Evolutionary conservation across 1,140 invertebrate genomes (phyloP).

Genomic region (Papilio machaon): DNA sequence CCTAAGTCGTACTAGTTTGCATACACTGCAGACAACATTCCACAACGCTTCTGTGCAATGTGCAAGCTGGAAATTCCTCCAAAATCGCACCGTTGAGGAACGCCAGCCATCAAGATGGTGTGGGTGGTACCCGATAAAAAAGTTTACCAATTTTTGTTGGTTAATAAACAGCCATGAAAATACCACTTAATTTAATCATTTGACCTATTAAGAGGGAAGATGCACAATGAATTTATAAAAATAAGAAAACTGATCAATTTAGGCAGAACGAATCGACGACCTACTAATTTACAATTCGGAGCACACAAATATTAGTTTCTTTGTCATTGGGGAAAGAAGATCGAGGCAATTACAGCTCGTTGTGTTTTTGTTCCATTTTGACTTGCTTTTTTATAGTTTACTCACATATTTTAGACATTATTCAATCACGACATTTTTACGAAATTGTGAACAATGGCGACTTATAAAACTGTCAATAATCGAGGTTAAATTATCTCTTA

Average conservation of each 20-base stretch:
- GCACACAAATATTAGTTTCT: conserved; percentile 38
- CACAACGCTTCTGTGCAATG: no score
- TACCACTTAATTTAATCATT: neutral
- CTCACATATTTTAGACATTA: neutral
- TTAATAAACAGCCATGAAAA: neutral
- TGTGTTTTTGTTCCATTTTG: conserved; percentile 16
- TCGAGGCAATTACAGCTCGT: conserved; percentile 20
- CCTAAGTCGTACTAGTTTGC: no score
- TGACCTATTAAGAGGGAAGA: neutral
- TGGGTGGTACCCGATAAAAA: no score
- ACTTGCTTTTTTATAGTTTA: neutral
- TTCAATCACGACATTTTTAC: neutral
- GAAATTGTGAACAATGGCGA: neutral
- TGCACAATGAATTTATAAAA: conserved; percentile 11
- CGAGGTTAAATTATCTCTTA: neutral
- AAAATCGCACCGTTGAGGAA: no score
- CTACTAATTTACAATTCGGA: conserved; percentile 30
- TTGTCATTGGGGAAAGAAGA: conserved; percentile 36
- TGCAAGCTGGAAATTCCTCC: no score
- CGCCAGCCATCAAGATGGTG: no score
- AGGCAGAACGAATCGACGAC: conserved; percentile 35
- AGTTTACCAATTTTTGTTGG: no score
- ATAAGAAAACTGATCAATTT: conserved; percentile 5
- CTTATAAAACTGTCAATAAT: neutral
- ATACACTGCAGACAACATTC: no score